These are phyloP conservation scores for Lontra canadensis DNA, from an alignment of 2,113 vertebrate species.

Conservation along the genomic window DNA sequence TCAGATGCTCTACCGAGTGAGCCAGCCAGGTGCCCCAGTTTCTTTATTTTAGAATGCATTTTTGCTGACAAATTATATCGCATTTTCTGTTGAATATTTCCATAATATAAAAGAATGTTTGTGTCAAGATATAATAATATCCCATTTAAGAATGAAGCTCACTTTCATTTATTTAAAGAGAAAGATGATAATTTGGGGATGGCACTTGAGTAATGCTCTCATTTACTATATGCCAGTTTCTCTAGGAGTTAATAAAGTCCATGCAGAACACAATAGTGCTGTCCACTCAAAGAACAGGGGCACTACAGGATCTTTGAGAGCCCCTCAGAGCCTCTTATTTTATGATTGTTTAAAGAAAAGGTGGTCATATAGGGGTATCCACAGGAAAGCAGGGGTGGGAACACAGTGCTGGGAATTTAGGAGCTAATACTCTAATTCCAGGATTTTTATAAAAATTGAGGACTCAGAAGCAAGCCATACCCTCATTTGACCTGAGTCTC, in stretches of 20 bases:
- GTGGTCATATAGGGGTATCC: background rate
- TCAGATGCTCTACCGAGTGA: background rate
- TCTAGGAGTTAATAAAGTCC: slow-evolving; percentile 40
- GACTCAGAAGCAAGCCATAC: background rate
- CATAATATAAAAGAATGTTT: slow-evolving; percentile 43
- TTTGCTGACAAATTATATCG: background rate
- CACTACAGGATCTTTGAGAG: background rate
- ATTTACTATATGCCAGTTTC: slow-evolving; percentile 29
- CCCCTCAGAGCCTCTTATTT: background rate
- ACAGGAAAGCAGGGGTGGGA: background rate
- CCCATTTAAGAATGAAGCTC: slow-evolving; percentile 22
- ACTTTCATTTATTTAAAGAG: slow-evolving; percentile 43
- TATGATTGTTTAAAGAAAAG: slow-evolving; percentile 1
- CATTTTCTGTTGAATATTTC: slow-evolving; percentile 32
- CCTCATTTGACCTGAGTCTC: background rate
- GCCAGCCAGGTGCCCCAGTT: background rate
- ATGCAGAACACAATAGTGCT: background rate
- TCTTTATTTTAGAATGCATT: slow-evolving; percentile 10
- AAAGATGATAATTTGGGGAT: slow-evolving; percentile 34
- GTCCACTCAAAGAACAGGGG: background rate
- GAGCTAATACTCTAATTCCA: background rate
- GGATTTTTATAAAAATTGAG: background rate
- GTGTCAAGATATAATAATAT: slow-evolving; percentile 46
- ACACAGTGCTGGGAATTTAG: background rate
- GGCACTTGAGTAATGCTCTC: slow-evolving; percentile 45